These are phyloP conservation scores for Lithophane ornitopus DNA, from an alignment of 2,888 invertebrate genomes.

Conservation along the genomic window DNA sequence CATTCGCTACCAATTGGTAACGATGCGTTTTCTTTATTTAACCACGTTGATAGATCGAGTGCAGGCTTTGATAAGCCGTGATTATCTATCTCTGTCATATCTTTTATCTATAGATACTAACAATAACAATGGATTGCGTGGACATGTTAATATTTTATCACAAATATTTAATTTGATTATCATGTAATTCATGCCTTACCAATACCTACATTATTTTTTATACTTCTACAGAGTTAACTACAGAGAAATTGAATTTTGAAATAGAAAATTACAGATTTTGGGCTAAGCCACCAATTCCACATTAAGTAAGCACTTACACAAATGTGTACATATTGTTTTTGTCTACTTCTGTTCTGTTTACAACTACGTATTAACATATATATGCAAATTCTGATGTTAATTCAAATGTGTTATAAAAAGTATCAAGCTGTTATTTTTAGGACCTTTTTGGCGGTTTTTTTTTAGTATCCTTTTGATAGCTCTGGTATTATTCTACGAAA, in stretches of 20 bases:
- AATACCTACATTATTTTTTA: conserved; percentile 21
- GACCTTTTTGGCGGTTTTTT: not conserved
- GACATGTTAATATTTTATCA: conserved; percentile 40
- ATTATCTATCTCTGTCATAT: conserved; percentile 68
- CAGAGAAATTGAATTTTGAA: not conserved
- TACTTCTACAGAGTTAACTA: not conserved
- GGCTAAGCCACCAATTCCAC: not conserved
- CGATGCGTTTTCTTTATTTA: conserved; percentile 52
- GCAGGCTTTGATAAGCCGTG: conserved; percentile 63
- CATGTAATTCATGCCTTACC: conserved; percentile 31
- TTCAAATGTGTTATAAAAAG: conserved; percentile 8
- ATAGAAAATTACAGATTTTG: not conserved
- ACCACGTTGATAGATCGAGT: conserved; percentile 53
- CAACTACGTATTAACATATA: not conserved
- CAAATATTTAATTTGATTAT: conserved; percentile 44
- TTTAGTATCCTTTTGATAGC: not conserved
- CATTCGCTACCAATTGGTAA: conserved; percentile 63
- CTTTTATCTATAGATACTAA: conserved; percentile 68
- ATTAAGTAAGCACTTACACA: not conserved
- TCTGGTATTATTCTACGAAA: not conserved
- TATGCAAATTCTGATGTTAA: conserved; percentile 6
- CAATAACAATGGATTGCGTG: conserved; percentile 61
- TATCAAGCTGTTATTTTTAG: conserved; percentile 1
- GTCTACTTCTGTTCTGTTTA: not conserved
- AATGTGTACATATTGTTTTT: conserved; percentile 6